Conservation (phyloP, 1,140 invertebrate species). For the Ceratitis capitata region DNA sequence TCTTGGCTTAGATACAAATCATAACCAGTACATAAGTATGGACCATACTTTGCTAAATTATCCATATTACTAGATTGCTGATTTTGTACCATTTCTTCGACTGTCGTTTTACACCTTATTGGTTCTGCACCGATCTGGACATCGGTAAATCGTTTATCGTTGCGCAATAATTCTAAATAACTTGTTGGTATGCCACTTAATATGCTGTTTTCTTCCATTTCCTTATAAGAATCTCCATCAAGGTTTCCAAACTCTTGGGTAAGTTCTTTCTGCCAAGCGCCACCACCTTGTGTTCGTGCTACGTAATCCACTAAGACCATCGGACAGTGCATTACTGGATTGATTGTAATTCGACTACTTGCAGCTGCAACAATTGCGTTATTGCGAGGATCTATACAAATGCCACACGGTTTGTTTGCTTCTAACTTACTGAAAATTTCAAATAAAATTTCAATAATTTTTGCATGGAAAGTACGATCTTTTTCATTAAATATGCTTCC, state of each 20-base stretch:
- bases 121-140: slow-evolving; percentile 54
- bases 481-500: slow-evolving; percentile 72
- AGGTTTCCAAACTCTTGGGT: neutral
- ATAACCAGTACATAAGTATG: slow-evolving; percentile 91
- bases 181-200: slow-evolving; percentile 49
- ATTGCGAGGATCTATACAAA: slow-evolving; percentile 75
- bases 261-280: slow-evolving; percentile 71
- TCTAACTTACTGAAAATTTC: slow-evolving; percentile 51
- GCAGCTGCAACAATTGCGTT: slow-evolving; percentile 75
- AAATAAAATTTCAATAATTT: slow-evolving; percentile 69
- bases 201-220: slow-evolving; percentile 31
- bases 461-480: slow-evolving; percentile 71
- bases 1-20: slow-evolving; percentile 85
- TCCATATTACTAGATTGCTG: slow-evolving; percentile 44
- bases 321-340: slow-evolving; percentile 84
- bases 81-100: slow-evolving; percentile 46
- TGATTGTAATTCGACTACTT: slow-evolving; percentile 69
- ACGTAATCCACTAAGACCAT: slow-evolving; percentile 90
- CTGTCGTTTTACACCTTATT: slow-evolving; percentile 25
- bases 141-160: slow-evolving; percentile 43
- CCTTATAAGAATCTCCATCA: neutral
- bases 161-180: slow-evolving; percentile 51
- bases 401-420: slow-evolving; percentile 66
- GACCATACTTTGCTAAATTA: slow-evolving; percentile 67
- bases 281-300: slow-evolving; percentile 82